Conservation (phyloP, 2,113 vertebrate species). For the Anser cygnoides region DNA sequence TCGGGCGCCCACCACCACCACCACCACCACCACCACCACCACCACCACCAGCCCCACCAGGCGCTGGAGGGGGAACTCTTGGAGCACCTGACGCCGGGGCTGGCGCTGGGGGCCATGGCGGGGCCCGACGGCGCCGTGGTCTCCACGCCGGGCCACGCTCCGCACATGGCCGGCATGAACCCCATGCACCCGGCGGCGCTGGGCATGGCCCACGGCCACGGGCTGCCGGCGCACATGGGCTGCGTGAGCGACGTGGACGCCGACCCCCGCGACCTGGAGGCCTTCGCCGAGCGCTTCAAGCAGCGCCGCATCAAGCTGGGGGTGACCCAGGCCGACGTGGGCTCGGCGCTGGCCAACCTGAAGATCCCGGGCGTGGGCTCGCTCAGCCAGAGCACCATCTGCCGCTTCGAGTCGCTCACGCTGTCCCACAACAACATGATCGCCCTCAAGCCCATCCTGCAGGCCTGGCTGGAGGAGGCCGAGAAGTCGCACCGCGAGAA, state of each 20-base stretch:
- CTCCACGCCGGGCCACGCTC: constrained; percentile 91
- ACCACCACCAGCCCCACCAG: constrained; percentile 96
- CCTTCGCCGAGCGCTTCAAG: constrained; percentile 98
- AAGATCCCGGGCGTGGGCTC: constrained; percentile 99
- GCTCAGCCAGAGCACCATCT: constrained; percentile 99
- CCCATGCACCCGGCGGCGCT: constrained; percentile 98
- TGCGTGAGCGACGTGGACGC: constrained; percentile 98
- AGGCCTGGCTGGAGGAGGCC: constrained; percentile 98
- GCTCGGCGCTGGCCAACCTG: constrained; percentile 93
- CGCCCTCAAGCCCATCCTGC: constrained; percentile 95
- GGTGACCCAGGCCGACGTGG: constrained; percentile 97
- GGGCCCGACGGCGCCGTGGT: constrained; percentile 95
- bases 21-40: constrained; percentile 93
- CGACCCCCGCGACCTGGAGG: constrained; percentile 97
- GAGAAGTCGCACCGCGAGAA: constrained; percentile 98
- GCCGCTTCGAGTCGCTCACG: constrained; percentile 97
- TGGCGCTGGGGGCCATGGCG: constrained; percentile 92
- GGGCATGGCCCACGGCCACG: constrained; percentile 97
- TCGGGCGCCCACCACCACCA: constrained; percentile 87
- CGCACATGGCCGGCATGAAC: constrained; percentile 97
- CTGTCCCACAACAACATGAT: constrained; percentile 99
- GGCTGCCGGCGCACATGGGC: constrained; percentile 93
- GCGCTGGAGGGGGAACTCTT: constrained; percentile 95
- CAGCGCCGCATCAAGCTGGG: constrained; percentile 98
- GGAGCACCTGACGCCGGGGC: constrained; percentile 95